Evolutionary conservation across 2,113 vertebrate species (phyloP).

Genomic region (Hepsetus odoe): DNA sequence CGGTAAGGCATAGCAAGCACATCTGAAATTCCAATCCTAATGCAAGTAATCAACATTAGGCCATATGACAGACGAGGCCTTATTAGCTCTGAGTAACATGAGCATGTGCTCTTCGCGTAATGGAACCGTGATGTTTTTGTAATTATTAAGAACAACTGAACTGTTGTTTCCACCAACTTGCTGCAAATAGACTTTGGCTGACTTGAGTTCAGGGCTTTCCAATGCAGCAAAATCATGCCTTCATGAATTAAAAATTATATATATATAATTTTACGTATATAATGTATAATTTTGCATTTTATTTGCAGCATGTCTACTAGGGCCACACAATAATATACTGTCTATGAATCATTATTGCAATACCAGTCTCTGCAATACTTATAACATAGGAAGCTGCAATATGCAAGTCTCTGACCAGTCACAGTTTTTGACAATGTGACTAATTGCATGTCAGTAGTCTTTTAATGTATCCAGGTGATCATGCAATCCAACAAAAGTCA

Average conservation of each 20-base stretch:
- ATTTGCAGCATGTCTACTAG: background rate
- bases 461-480: too few species aligned
- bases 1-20: background rate
- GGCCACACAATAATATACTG: too few species aligned
- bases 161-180: slow-evolving; percentile 17
- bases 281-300: background rate
- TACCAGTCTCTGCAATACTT: too few species aligned
- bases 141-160: slow-evolving; percentile 30
- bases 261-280: too few species aligned
- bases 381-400: too few species aligned
- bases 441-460: too few species aligned
- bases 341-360: too few species aligned
- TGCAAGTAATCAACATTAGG: slow-evolving; percentile 23
- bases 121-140: slow-evolving; percentile 9
- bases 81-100: slow-evolving; percentile 16
- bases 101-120: slow-evolving; percentile 36
- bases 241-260: background rate
- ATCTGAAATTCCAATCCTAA: slow-evolving; percentile 35
- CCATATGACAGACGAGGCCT: slow-evolving; percentile 7
- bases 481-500: too few species aligned
- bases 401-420: too few species aligned
- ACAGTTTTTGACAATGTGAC: too few species aligned
- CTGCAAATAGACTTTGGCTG: slow-evolving; percentile 11
- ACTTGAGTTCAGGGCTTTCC: background rate
- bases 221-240: background rate